phyloP scores from a whole-genome alignment of 2,797 vertebrate species.

The Diceros bicornis region DNA sequence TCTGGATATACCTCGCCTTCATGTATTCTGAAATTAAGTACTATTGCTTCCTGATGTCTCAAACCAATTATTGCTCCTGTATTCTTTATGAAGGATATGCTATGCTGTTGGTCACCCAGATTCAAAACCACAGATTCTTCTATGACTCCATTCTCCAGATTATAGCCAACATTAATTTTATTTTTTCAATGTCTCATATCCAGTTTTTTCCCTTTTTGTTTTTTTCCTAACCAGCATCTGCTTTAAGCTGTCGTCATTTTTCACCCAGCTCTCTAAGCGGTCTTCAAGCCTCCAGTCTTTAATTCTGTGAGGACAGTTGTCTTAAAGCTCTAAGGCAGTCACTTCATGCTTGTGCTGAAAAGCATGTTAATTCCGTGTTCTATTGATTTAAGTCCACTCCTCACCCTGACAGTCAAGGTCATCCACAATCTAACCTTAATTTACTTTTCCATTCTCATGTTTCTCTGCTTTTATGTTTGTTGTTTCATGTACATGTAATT shows the following conservation, averaged over 20 bases:
- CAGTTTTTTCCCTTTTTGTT: conserved; percentile 5
- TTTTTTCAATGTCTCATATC: not conserved
- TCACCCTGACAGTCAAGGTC: not conserved
- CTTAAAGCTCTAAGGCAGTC: not conserved
- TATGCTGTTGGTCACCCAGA: not conserved
- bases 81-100: not conserved
- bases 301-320: not conserved
- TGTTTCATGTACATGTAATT: not conserved
- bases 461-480: conserved; percentile 23
- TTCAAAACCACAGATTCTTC: conserved; percentile 14
- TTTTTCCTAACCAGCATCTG: conserved; percentile 46
- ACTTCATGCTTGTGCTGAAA: not conserved
- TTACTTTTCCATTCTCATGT: not conserved
- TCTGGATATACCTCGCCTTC: not conserved
- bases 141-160: not conserved
- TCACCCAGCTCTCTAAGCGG: not conserved
- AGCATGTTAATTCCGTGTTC: not conserved
- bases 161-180: not conserved
- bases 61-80: not conserved
- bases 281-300: not conserved
- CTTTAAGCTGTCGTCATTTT: not conserved
- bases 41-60: not conserved
- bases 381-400: not conserved
- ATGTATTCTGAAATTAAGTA: not conserved
- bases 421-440: not conserved